Percentiles rank a stretch among this genome's conserved stretches.
phyloP scores from a whole-genome alignment of 2,888 invertebrate species.

The Eupithecia subumbrata region DNA sequence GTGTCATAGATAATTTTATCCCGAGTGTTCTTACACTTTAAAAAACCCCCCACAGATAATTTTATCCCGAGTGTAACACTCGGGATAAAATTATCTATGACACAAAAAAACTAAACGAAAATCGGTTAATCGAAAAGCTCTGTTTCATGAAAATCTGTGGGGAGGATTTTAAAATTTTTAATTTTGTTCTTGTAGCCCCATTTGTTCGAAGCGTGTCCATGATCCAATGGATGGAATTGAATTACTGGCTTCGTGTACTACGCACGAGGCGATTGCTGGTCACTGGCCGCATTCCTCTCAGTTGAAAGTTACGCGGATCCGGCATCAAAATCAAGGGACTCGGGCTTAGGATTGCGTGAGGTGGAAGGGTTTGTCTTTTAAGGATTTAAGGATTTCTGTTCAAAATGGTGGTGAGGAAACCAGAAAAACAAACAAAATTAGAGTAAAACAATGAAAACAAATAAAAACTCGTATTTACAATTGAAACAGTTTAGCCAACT shows the following conservation, averaged over 20 bases:
- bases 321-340: slow-evolving; percentile 72
- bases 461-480: not conserved
- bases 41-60: too few relatives aligned
- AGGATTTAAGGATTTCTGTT: not conserved
- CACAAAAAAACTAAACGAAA: too few relatives aligned
- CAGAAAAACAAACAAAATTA: not conserved
- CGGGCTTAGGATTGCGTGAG: slow-evolving; percentile 34
- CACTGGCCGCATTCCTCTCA: slow-evolving; percentile 81
- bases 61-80: too few relatives aligned
- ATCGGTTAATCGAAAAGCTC: too few relatives aligned
- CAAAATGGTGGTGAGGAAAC: not conserved
- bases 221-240: slow-evolving; percentile 22
- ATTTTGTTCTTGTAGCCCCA: too few relatives aligned
- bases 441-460: not conserved
- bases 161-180: too few relatives aligned
- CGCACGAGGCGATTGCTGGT: slow-evolving; percentile 63
- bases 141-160: too few relatives aligned
- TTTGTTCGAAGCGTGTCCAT: slow-evolving; percentile 11
- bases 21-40: too few relatives aligned
- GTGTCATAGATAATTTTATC: too few relatives aligned
- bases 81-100: too few relatives aligned
- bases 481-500: not conserved
- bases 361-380: not conserved
- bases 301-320: slow-evolving; percentile 82
- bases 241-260: slow-evolving; percentile 32